A percentile compares a stretch with the other conserved stretches of the same genome.
Conservation (phyloP, 2,113 vertebrate genomes). For the Esox niger region DNA sequence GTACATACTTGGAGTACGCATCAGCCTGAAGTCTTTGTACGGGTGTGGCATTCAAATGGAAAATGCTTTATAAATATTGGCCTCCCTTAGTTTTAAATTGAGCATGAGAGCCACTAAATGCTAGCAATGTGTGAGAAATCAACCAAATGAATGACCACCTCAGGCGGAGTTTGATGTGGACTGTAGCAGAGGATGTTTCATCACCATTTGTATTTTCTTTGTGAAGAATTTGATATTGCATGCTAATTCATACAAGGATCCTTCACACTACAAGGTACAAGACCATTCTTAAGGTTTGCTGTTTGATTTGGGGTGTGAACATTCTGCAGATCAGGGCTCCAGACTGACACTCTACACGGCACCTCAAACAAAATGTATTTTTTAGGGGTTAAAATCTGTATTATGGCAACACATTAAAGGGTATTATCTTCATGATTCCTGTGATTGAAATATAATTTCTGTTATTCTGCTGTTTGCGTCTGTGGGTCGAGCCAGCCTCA, state of each 20-base stretch:
- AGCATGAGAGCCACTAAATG: not conserved
- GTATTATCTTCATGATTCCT: no score
- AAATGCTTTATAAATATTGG: conserved; percentile 41
- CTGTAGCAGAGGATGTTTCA: not conserved
- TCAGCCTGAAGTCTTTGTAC: not conserved
- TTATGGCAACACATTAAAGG: no score
- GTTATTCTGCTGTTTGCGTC: no score
- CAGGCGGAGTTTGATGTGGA: not conserved
- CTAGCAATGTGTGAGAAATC: not conserved
- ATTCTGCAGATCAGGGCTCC: no score
- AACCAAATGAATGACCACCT: not conserved
- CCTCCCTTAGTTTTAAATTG: conserved; percentile 7
- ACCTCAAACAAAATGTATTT: no score
- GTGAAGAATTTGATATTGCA: conserved; percentile 88
- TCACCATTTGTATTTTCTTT: conserved; percentile 50
- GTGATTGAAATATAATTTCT: no score
- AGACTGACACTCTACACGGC: no score
- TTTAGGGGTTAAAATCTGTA: no score
- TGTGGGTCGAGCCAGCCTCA: no score
- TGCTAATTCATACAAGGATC: conserved; percentile 81
- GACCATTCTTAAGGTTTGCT: conserved; percentile 27
- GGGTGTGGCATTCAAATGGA: not conserved
- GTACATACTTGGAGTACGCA: not conserved
- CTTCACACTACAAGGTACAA: conserved; percentile 81
- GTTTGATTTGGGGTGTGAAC: conserved; percentile 11